Conservation (phyloP, 2,888 invertebrate species). For the Sinhomidia bicolor region DNA sequence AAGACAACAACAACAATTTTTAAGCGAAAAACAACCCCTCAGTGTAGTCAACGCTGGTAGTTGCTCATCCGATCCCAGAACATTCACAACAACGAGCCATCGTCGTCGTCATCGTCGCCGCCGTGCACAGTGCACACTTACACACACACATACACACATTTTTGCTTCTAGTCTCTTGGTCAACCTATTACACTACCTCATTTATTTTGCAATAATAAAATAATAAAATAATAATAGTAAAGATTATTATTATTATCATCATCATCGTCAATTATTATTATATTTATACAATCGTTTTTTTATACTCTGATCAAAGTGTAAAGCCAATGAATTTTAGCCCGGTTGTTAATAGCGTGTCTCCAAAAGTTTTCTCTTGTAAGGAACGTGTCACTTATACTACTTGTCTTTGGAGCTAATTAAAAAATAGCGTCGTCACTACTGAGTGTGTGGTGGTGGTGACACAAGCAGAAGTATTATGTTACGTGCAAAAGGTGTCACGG, state of each 20-base stretch:
- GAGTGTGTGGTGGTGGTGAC: no score
- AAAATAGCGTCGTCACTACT: background rate
- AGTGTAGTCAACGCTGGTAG: slow-evolving; percentile 51
- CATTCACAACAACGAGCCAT: slow-evolving; percentile 64
- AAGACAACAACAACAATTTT: slow-evolving; percentile 43
- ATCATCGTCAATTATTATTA: no score
- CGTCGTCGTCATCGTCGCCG: slow-evolving; percentile 52
- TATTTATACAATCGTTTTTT: no score
- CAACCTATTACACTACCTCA: slow-evolving; percentile 74
- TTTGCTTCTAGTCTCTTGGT: slow-evolving; percentile 74
- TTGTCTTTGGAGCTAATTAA: background rate
- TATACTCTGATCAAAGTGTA: slow-evolving; percentile 30
- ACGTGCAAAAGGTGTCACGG: background rate
- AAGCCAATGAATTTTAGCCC: background rate
- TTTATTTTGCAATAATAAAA: slow-evolving; percentile 38
- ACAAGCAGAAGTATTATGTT: background rate
- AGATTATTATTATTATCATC: background rate
- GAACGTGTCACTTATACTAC: background rate
- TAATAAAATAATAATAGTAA: background rate
- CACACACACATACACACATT: no score
- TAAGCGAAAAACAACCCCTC: slow-evolving; percentile 68
- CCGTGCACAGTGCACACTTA: slow-evolving; percentile 43
- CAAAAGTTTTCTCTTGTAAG: background rate
- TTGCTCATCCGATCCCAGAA: slow-evolving; percentile 74
- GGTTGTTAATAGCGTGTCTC: background rate